These are phyloP conservation scores for Ceratina calcarata DNA, from an alignment of 1,140 invertebrate species.

Conservation along the genomic window DNA sequence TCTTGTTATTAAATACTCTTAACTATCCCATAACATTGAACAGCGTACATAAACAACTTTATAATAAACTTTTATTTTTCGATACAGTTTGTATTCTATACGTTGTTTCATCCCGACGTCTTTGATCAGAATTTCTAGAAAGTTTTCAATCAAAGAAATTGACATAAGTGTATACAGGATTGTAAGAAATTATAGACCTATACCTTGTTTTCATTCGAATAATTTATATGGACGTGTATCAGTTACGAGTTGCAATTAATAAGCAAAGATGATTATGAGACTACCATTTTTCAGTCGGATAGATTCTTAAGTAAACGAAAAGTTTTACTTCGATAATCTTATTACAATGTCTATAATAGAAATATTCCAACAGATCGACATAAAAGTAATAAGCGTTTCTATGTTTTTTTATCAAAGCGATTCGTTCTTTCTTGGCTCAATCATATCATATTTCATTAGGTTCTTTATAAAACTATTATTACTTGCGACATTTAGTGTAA, in stretches of 20 bases:
- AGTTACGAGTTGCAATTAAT: neutral
- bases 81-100: constrained; percentile 5
- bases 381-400: too few species aligned
- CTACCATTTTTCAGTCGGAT: too few species aligned
- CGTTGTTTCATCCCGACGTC: constrained; percentile 11
- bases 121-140: constrained; percentile 26
- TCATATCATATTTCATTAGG: constrained; percentile 52
- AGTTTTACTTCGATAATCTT: too few species aligned
- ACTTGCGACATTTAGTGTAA: constrained; percentile 62
- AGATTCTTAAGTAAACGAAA: too few species aligned
- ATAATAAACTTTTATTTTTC: constrained; percentile 35
- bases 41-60: constrained; percentile 25
- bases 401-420: constrained; percentile 20
- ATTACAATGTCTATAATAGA: neutral
- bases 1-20: constrained; percentile 52
- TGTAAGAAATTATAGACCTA: neutral
- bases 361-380: constrained; percentile 11
- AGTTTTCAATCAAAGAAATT: constrained; percentile 35
- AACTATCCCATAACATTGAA: constrained; percentile 25
- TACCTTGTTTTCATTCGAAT: neutral
- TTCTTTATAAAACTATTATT: constrained; percentile 52
- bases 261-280: too few species aligned
- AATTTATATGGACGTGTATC: neutral
- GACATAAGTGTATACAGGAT: neutral
- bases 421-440: constrained; percentile 35